phyloP scores from a whole-genome alignment of 64 coral and sea anemone genomes.

The Orbicella faveolata region DNA sequence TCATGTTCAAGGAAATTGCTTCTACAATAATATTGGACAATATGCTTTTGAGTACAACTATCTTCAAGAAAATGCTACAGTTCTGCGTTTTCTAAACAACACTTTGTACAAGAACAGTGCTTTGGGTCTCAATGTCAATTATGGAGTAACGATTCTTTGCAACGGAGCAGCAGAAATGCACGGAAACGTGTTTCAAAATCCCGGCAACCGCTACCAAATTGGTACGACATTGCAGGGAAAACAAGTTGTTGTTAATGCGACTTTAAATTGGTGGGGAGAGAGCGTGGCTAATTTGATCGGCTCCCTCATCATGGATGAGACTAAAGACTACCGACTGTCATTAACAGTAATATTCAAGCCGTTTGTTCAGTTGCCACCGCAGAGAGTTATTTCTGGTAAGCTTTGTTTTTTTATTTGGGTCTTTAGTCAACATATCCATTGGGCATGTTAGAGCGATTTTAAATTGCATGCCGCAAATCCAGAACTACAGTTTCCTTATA shows the following conservation, averaged over 20 bases:
- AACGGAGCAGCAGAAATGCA: conserved; percentile 17
- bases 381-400: conserved; percentile 48
- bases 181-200: conserved; percentile 11
- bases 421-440: neutral
- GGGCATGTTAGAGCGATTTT: neutral
- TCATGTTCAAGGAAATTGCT: conserved; percentile 48
- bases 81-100: conserved; percentile 21
- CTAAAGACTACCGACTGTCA: conserved; percentile 9
- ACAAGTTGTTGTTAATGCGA: conserved; percentile 1
- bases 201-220: conserved; percentile 25
- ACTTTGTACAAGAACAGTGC: conserved; percentile 27
- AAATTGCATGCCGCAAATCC: neutral
- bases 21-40: conserved; percentile 68
- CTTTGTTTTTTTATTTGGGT: neutral
- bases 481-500: no score
- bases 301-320: conserved; percentile 26
- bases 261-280: conserved; percentile 57
- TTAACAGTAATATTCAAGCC: conserved; percentile 34
- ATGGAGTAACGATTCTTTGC: conserved; percentile 23
- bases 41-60: conserved; percentile 43
- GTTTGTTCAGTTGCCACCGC: conserved; percentile 15
- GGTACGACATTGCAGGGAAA: neutral
- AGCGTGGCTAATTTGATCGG: neutral
- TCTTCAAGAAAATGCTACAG: neutral
- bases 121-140: conserved; percentile 5